These are phyloP conservation scores for Egretta garzetta DNA, from an alignment of 2,113 vertebrate genomes.

Conservation along the genomic window DNA sequence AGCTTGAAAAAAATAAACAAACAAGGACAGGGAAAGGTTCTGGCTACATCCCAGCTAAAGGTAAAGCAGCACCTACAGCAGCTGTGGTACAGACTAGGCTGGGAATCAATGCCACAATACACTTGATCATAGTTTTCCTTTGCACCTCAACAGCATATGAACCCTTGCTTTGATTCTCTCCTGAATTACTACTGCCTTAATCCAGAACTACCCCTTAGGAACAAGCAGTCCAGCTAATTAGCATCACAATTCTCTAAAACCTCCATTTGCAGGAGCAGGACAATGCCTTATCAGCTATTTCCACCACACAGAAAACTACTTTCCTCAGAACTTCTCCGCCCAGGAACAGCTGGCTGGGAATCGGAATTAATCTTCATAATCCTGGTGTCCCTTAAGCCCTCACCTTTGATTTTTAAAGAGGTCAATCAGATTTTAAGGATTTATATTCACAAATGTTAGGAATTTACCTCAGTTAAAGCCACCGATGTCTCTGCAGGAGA, in stretches of 20 bases:
- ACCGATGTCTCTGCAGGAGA: background rate
- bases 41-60: background rate
- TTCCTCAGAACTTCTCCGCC: slow-evolving; percentile 19
- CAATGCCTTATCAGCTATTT: background rate
- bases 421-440: slow-evolving; percentile 52
- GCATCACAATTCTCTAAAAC: background rate
- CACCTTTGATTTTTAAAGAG: slow-evolving; percentile 62
- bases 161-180: background rate
- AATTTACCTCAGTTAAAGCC: slow-evolving; percentile 40
- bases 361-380: slow-evolving; percentile 69
- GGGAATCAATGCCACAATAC: background rate
- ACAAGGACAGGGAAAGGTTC: background rate
- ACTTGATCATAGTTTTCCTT: background rate
- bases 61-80: background rate
- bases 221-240: background rate
- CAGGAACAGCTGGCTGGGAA: slow-evolving; percentile 43
- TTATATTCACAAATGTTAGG: slow-evolving; percentile 52
- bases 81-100: background rate
- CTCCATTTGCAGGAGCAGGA: background rate
- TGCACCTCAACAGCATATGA: background rate
- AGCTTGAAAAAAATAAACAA: background rate
- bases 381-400: slow-evolving; percentile 49
- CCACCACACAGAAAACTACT: background rate
- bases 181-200: background rate
- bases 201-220: background rate